Evolutionary conservation across 2,888 invertebrate genomes (phyloP), one percentile per base, ranked within the genome.

Genomic region (Icerya purchasi): DNA sequence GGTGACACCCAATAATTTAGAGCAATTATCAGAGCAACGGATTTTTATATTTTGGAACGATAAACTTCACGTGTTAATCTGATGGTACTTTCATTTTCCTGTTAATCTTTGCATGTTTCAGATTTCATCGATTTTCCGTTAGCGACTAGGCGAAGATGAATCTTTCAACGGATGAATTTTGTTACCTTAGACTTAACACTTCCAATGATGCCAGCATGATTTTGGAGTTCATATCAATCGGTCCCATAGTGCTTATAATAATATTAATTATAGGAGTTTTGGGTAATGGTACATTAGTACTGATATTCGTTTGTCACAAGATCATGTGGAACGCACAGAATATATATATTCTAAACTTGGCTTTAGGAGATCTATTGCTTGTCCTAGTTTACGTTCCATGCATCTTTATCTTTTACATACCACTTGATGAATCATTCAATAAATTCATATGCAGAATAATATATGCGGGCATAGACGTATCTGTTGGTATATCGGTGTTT

Each of bases 401-500:
- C 70, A 85, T 85, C 1, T 84, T 86, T 22, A 80, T 83, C 20
- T 78, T 87, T 59, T 62, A 62, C 51, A 61, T 58, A 36, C 52
- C 60, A 22, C 49, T 53, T 19, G 22, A 59, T 24, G 59, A 75
- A 73, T 75, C 76, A 1, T 77, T 73, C 65, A 76, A 76, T 1
- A 67, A 70, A 57, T 64, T 71, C 36, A 69, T 75, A 25, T 66
- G 65, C 62, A 65, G 66, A 56, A 60, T 67, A 14, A 86, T 86
- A 1, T 91, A 92, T 70, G 86, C 84, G 53, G 82, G 86, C 56
- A 89, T 88, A 69, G 89, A 91, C 67, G 78, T 92, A 65, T 90
- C 90, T 58, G 83, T 91, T 59, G 92, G 92, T 0, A 92, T 93
- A 0, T 91, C 91, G 0, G 90, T 93, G 1, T 92, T 92, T 70